phyloP scores from a whole-genome alignment of 2,113 vertebrate genomes.

The Microcebus ravelobensis region DNA sequence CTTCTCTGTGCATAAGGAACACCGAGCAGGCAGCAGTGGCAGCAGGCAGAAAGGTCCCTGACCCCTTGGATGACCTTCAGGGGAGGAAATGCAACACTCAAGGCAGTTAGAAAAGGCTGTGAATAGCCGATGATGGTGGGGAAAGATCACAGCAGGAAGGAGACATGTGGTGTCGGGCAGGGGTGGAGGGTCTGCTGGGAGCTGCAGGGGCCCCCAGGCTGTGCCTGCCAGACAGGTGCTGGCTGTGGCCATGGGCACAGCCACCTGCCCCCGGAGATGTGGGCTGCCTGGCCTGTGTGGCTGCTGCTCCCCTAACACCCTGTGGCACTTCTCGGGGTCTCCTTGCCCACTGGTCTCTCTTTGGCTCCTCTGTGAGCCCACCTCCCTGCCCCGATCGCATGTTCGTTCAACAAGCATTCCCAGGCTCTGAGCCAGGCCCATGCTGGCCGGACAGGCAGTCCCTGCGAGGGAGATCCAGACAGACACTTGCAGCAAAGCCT shows the following conservation, averaged over 20 bases:
- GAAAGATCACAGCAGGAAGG: neutral
- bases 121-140: fast-evolving
- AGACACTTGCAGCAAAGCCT: neutral
- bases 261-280: neutral
- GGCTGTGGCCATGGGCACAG: neutral
- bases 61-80: neutral
- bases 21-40: neutral
- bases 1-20: neutral
- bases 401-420: neutral
- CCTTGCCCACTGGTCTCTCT: neutral
- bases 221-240: neutral
- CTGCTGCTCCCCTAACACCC: neutral
- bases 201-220: neutral
- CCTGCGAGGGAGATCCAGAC: neutral
- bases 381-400: neutral
- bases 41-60: neutral
- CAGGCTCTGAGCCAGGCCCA: neutral
- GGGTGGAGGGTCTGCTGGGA: neutral
- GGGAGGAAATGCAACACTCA: neutral
- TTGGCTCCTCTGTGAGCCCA: neutral
- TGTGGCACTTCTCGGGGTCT: neutral
- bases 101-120: neutral
- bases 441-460: neutral
- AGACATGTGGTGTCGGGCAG: neutral
- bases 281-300: neutral